Base-by-base conservation (phyloP, 2,888 invertebrate genomes). In the Leptinotarsa rubiginosa region DNA sequence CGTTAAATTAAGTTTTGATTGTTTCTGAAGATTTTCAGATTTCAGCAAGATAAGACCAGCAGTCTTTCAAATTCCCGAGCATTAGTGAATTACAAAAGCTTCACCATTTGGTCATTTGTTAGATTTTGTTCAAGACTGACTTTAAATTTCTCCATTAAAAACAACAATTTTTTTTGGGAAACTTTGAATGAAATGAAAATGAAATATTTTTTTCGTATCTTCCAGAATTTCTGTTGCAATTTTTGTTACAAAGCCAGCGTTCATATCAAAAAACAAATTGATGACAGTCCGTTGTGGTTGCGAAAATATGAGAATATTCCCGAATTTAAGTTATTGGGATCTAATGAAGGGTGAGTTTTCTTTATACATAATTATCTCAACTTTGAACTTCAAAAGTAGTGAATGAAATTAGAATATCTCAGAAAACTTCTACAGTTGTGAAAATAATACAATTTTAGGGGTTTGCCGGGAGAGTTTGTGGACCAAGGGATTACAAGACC, bases 271-370 rank as follows among this genome's bases (percentile, higher is more conserved):
- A 91, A 92, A 71, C 97, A 97, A 88, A 91, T 97, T 86, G 89
- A 94, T 56, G 93, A 93, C 0, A 93, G 94, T 84, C 96, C 97
- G 0, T 86, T 97, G 3, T 97, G 97, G 97, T 87, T 94, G 47
- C 90, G 96, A 70, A 93, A 94, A 77, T 89, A 91, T 81, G 93
- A 95, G 84, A 89, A 90, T 18, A 89, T 91, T 77, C 92, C 92
- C 1, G 86, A 88, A 22, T 94, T 94, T 84, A 87, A 90, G 77
- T 84, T 95, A 10, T 85, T 94, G 59, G 87, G 90, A 16, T 70
- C 78, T 59, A 79, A 79, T 47, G 84, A 84, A 75, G 81, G 81
- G 87, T 86, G 83, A 78, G 77, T 70, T 52, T 13, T 65, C 22
- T 25, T 31, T 31, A n/a, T 7, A 50, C 31, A 31, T 31, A 10